Percentiles rank a stretch among this genome's conserved stretches.
phyloP scores from a whole-genome alignment of 2,113 vertebrate genomes.

The Rhinoptilus africanus region DNA sequence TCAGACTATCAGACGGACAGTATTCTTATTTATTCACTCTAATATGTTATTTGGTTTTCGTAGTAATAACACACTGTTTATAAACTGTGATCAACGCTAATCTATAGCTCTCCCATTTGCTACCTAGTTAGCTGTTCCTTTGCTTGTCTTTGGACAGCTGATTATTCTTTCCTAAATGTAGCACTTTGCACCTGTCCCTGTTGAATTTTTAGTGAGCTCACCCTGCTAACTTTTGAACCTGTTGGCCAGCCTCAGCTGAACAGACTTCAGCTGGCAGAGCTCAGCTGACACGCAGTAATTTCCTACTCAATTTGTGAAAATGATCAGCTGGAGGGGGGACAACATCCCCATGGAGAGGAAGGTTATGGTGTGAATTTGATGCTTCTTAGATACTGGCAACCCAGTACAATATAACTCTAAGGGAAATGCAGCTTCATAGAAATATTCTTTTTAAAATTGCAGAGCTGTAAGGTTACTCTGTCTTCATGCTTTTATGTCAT shows the following conservation, averaged over 20 bases:
- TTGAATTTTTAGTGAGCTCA: neutral
- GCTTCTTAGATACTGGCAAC: neutral
- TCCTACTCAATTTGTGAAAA: neutral
- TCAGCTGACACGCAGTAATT: neutral
- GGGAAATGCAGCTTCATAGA: neutral
- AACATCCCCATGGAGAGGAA: neutral
- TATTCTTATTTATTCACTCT: neutral
- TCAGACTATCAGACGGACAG: neutral
- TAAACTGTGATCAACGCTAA: neutral
- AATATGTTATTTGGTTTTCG: neutral
- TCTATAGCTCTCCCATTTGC: neutral
- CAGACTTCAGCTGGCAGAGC: neutral
- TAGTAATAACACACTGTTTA: neutral
- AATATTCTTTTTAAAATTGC: neutral
- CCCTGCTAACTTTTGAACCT: neutral
- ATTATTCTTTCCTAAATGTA: neutral
- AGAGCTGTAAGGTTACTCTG: neutral
- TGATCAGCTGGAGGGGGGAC: neutral
- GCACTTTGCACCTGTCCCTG: neutral
- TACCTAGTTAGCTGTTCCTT: neutral
- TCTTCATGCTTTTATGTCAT: neutral
- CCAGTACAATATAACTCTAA: neutral
- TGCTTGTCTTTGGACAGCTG: neutral
- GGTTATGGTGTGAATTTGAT: neutral
- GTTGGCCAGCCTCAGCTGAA: neutral